A percentile compares a stretch with the other conserved stretches of the same genome.
Conservation (phyloP, 2,888 invertebrate species). For the Volucella inanis region DNA sequence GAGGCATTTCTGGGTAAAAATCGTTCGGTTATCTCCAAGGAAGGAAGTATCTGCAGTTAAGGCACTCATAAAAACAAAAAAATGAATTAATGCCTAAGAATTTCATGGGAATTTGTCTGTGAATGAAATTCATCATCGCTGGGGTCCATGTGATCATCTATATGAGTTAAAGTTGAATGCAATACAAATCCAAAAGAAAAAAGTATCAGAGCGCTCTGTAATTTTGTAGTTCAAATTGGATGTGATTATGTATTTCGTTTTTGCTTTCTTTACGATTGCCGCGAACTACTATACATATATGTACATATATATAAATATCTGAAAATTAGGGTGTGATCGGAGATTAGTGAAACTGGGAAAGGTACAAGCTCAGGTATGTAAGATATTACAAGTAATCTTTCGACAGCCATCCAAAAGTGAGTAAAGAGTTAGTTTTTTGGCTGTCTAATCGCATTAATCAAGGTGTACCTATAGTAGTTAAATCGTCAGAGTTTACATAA, state of each 20-base stretch:
- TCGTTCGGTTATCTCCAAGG: constrained; percentile 7
- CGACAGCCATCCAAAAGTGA: neutral
- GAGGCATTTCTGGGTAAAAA: constrained; percentile 41
- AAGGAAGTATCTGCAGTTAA: constrained; percentile 4
- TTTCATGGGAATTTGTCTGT: constrained; percentile 61
- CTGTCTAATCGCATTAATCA: constrained; percentile 16
- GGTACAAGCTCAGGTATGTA: neutral
- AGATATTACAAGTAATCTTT: neutral
- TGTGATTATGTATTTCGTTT: constrained; percentile 55
- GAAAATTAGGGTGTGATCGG: constrained; percentile 43
- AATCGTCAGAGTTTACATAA: neutral
- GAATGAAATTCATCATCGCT: constrained; percentile 63
- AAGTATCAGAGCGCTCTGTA: constrained; percentile 63
- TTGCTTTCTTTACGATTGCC: constrained; percentile 38
- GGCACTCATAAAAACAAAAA: constrained; percentile 9
- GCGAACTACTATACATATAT: neutral
- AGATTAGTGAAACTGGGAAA: constrained; percentile 34
- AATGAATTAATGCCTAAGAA: constrained; percentile 40
- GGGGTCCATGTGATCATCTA: neutral
- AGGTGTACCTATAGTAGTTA: constrained; percentile 21
- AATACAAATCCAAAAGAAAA: constrained; percentile 8
- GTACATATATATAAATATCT: constrained; percentile 13
- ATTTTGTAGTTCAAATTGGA: constrained; percentile 59
- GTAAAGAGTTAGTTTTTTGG: neutral
- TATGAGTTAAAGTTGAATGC: constrained; percentile 25